These are phyloP conservation scores for Nibea coibor DNA, from an alignment of 2,113 vertebrate genomes.

Conservation along the genomic window DNA sequence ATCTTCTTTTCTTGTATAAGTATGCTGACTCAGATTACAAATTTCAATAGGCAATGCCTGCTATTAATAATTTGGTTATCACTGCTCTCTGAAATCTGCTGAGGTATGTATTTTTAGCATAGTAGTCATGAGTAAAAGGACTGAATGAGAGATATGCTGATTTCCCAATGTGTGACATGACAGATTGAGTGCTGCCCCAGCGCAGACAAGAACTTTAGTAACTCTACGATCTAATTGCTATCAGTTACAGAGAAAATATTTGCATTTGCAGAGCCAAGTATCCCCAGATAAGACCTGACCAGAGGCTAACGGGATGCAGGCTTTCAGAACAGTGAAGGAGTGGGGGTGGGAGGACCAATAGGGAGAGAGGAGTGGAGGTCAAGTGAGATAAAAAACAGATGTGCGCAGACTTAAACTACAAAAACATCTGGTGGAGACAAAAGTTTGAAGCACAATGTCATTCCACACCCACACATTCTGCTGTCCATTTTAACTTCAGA, in stretches of 20 bases:
- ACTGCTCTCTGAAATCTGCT: neutral
- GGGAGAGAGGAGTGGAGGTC: constrained; percentile 38
- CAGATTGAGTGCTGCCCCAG: neutral
- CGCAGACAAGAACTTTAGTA: neutral
- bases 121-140: neutral
- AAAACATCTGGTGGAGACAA: constrained; percentile 60
- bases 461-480: constrained; percentile 41
- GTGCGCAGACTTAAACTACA: constrained; percentile 8
- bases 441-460: constrained; percentile 19
- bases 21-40: neutral
- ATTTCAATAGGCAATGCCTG: neutral
- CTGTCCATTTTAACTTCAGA: neutral
- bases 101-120: neutral
- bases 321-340: constrained; percentile 5
- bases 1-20: neutral
- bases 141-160: neutral
- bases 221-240: constrained; percentile 18
- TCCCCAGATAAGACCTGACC: constrained; percentile 38
- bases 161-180: constrained; percentile 6
- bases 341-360: constrained; percentile 14
- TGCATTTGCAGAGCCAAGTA: constrained; percentile 33
- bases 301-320: constrained; percentile 24
- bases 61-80: neutral
- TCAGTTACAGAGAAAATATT: constrained; percentile 56
- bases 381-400: constrained; percentile 53